These are phyloP conservation scores for Wiebesia pumilae DNA, from an alignment of 1,140 invertebrate species.

Conservation along the genomic window DNA sequence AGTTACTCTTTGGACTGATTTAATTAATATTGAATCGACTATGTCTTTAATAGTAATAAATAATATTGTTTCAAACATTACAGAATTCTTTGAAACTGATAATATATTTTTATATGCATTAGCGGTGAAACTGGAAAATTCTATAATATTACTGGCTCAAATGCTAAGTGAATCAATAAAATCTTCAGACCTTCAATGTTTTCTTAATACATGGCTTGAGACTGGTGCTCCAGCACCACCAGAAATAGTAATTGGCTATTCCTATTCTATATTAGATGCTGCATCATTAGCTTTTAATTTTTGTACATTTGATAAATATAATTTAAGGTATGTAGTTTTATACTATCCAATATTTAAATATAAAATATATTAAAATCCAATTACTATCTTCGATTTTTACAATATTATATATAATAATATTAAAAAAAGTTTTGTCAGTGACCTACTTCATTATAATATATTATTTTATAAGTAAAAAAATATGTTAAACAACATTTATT, in stretches of 20 bases:
- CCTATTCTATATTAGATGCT: constrained; percentile 40
- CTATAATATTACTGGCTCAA: constrained; percentile 45
- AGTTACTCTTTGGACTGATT: constrained; percentile 36
- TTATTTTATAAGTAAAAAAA: background rate
- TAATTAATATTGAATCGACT: constrained; percentile 33
- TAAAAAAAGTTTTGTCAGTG: too few species aligned
- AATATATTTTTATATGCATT: constrained; percentile 40
- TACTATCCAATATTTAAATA: background rate
- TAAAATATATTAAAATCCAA: too few species aligned
- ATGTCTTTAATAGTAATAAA: constrained; percentile 36
- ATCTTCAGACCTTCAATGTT: constrained; percentile 26
- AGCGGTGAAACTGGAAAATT: constrained; percentile 28
- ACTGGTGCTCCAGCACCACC: constrained; percentile 19
- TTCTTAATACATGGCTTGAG: constrained; percentile 35
- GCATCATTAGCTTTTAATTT: constrained; percentile 46
- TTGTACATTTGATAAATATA: constrained; percentile 42
- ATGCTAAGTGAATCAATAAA: constrained; percentile 36
- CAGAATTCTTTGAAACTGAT: constrained; percentile 30
- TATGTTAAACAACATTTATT: background rate
- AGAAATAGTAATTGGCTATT: constrained; percentile 40
- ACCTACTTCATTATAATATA: too few species aligned
- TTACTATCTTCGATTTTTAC: too few species aligned
- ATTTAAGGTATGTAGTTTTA: constrained; percentile 37
- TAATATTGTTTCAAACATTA: constrained; percentile 34
- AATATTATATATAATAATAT: too few species aligned